Evolutionary conservation across 2,888 invertebrate genomes (phyloP).

Genomic region (Nomada fucata): DNA sequence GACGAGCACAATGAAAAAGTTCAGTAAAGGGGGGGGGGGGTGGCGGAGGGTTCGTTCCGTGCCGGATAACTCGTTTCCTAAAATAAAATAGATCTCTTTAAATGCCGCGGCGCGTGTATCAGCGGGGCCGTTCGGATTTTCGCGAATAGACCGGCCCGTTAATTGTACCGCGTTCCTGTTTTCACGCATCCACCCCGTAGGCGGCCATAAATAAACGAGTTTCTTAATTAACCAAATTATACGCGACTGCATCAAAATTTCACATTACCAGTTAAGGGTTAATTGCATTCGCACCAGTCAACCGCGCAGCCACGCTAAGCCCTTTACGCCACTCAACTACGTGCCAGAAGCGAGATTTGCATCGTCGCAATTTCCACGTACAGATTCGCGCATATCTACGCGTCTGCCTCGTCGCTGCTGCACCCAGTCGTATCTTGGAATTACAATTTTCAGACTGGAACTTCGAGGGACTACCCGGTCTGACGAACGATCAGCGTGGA

Average conservation of each 20-base stretch:
- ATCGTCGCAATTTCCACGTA: conserved; percentile 72
- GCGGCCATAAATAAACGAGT: conserved; percentile 63
- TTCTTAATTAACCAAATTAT: conserved; percentile 72
- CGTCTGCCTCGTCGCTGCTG: conserved; percentile 27
- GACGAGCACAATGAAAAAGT: conserved; percentile 18
- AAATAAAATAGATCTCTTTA: conserved; percentile 46
- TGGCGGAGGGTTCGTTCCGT: conserved; percentile 26
- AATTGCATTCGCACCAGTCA: conserved; percentile 73
- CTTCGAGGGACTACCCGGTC: background rate
- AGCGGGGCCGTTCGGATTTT: background rate
- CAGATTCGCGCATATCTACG: conserved; percentile 54
- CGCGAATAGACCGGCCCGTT: conserved; percentile 2
- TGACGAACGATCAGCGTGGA: background rate
- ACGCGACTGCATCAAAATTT: conserved; percentile 71
- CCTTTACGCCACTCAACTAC: conserved; percentile 72
- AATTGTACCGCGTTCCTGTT: conserved; percentile 23
- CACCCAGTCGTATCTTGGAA: conserved; percentile 42
- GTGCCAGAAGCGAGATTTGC: conserved; percentile 71
- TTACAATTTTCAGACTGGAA: conserved; percentile 50
- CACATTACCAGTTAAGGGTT: conserved; percentile 73
- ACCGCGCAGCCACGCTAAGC: conserved; percentile 63
- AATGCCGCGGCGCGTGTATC: background rate
- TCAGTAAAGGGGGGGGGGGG: background rate
- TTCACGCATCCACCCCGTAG: conserved; percentile 2
- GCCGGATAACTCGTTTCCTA: conserved; percentile 17